A percentile compares a stretch with the other conserved stretches of the same genome.
Evolutionary conservation across 1,140 invertebrate genomes (phyloP).

Genomic region (Brachionus manjavacas): DNA sequence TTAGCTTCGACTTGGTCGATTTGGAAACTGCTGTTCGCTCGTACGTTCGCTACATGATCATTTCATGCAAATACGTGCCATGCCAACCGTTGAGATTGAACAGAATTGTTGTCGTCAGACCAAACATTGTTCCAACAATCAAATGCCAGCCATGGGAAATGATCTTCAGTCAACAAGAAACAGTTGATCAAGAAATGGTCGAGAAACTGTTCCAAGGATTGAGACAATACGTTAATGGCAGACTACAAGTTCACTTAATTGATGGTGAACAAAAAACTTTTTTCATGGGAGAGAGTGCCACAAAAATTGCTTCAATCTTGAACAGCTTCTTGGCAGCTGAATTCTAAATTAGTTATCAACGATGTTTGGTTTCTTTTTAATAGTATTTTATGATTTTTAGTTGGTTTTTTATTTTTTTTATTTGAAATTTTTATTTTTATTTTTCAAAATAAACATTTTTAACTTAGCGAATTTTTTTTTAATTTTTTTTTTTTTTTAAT

Average conservation of each 20-base stretch:
- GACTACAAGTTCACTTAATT: not conserved
- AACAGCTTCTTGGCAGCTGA: not conserved
- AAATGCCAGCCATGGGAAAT: not conserved
- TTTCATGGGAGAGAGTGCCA: not conserved
- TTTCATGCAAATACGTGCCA: conserved; percentile 26
- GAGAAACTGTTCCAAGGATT: not conserved
- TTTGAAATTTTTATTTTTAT: not conserved
- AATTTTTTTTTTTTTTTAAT: not conserved
- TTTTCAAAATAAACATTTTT: not conserved
- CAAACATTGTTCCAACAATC: conserved; percentile 5
- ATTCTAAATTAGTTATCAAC: not conserved
- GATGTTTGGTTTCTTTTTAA: not conserved
- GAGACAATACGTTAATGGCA: not conserved
- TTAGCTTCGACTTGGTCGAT: not conserved
- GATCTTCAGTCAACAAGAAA: not conserved
- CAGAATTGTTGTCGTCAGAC: conserved; percentile 10
- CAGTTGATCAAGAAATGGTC: conserved; percentile 1
- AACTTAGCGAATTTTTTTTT: conserved; percentile 61
- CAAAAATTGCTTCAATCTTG: not conserved
- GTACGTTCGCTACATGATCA: not conserved
- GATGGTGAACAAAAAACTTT: not conserved
- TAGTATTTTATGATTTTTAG: not conserved
- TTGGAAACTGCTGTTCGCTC: conserved; percentile 3
- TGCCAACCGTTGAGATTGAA: not conserved
- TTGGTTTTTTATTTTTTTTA: not conserved